Evolutionary conservation across 1,140 invertebrate genomes (phyloP).

Genomic region (Homarus americanus): DNA sequence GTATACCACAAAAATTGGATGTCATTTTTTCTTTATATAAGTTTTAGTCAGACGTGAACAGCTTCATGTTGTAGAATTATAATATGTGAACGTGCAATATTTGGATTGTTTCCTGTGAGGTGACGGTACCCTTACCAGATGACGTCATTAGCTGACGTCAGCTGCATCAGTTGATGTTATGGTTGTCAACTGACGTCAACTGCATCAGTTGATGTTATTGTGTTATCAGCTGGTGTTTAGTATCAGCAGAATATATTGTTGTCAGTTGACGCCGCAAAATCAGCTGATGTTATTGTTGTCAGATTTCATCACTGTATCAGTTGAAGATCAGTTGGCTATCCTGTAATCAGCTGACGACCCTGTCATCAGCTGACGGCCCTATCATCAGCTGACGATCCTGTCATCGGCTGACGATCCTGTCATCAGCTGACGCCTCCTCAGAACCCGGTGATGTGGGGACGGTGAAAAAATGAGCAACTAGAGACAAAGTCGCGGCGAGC

Average conservation of each 20-base stretch:
- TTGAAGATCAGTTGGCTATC: not conserved
- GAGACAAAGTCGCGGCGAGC: too few species aligned
- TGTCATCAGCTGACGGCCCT: not conserved
- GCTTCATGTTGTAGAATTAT: not conserved
- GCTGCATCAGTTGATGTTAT: not conserved
- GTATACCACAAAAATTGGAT: too few species aligned
- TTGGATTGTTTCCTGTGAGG: not conserved
- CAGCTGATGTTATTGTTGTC: not conserved
- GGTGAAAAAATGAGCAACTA: not conserved
- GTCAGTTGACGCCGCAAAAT: not conserved
- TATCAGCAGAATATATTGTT: too few species aligned
- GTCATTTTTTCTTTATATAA: not conserved
- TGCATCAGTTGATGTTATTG: not conserved
- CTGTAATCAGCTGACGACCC: not conserved
- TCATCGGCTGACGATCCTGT: not conserved
- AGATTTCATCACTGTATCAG: not conserved
- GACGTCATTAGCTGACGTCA: not conserved
- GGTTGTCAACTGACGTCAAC: not conserved
- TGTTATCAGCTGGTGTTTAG: not conserved
- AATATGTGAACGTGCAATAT: not conserved
- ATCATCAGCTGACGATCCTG: not conserved
- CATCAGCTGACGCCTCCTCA: not conserved
- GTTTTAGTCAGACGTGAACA: not conserved
- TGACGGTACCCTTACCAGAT: not conserved
- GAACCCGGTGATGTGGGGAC: slow-evolving; percentile 4